Evolutionary conservation across 2,888 invertebrate genomes (phyloP).

Genomic region (Lithodes maja): DNA sequence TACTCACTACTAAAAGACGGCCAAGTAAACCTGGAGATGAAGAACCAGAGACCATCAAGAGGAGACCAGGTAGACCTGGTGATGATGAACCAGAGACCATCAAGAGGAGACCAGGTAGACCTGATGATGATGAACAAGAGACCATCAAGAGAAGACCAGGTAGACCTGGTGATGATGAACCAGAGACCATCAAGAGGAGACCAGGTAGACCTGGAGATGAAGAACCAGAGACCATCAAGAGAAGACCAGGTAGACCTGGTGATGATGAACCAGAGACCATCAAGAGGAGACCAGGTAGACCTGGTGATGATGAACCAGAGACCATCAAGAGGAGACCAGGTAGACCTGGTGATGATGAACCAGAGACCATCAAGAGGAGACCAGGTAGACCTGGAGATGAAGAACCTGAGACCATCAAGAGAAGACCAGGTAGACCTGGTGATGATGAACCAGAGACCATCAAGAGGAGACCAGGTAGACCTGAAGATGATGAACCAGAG

Average conservation of each 20-base stretch:
- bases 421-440: conserved; percentile 25
- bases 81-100: conserved; percentile 20
- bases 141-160: conserved; percentile 5
- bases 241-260: conserved; percentile 11
- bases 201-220: not conserved
- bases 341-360: not conserved
- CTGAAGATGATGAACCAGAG: conserved; percentile 22
- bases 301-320: conserved; percentile 1
- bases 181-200: conserved; percentile 1
- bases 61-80: not conserved
- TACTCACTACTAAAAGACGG: not conserved
- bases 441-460: conserved; percentile 2
- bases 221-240: conserved; percentile 12
- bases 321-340: not conserved
- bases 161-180: conserved; percentile 8
- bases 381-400: not conserved
- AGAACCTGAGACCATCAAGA: not conserved
- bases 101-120: not conserved
- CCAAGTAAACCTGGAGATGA: conserved; percentile 14
- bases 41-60: not conserved
- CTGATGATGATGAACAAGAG: conserved; percentile 5
- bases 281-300: not conserved
- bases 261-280: conserved; percentile 16
- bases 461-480: conserved; percentile 18
- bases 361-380: not conserved